Evolutionary conservation across 2,888 invertebrate species (phyloP).

Genomic region (Stenodema calcarata): DNA sequence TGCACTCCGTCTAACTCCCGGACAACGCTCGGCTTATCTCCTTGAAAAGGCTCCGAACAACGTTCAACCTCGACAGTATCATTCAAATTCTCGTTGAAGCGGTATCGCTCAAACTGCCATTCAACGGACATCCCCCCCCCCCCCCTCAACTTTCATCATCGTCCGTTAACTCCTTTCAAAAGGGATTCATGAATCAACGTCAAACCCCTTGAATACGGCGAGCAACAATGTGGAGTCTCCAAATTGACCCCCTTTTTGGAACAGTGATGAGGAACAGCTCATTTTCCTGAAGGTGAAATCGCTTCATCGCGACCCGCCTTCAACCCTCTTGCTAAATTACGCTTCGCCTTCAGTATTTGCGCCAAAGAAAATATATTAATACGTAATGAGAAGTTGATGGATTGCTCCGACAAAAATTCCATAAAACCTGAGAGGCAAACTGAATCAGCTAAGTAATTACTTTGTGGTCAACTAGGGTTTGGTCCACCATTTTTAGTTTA

Average conservation of each 20-base stretch:
- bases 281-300: background rate
- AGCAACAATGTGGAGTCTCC: background rate
- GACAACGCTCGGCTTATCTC: too few relatives aligned
- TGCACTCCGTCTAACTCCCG: too few relatives aligned
- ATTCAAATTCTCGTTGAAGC: too few relatives aligned
- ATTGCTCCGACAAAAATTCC: background rate
- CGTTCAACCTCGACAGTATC: too few relatives aligned
- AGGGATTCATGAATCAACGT: background rate
- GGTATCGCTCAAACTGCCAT: too few relatives aligned
- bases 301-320: background rate
- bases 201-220: background rate
- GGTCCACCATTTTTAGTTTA: too few relatives aligned
- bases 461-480: too few relatives aligned
- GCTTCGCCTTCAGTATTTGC: background rate
- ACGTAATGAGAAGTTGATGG: background rate
- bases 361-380: background rate
- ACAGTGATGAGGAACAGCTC: background rate
- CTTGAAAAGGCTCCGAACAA: too few relatives aligned
- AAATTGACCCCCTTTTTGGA: background rate
- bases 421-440: too few relatives aligned
- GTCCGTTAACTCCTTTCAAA: background rate
- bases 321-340: background rate
- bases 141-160: background rate
- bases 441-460: too few relatives aligned
- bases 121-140: background rate